Base-by-base conservation (phyloP, 2,113 vertebrate species). In the Macrotus californicus region DNA sequence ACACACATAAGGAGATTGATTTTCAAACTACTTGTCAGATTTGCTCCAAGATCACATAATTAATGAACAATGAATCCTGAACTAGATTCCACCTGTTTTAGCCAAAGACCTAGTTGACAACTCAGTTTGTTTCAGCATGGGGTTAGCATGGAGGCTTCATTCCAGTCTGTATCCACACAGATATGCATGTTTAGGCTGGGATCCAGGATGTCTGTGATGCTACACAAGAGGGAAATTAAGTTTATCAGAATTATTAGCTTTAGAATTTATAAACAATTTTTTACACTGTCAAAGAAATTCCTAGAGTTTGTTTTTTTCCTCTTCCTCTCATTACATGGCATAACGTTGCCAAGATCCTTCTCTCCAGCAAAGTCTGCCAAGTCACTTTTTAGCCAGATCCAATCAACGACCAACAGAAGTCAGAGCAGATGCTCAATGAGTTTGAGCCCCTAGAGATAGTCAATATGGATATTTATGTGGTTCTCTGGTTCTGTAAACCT, bases 21-120 rank as follows among this genome's bases (percentile, higher is more conserved):
- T 87, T 88, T 93, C 80, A 83, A 18, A 43, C 16, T 84, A 48
- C 14, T 61, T 81, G 69, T 79, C 39, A 83, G 61, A 59, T 89
- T 95, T 75, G 9, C 18, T 87, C 36, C 39, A 87, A 64, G 15
- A 61, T 82, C 36, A 61, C 14, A 69, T 24, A 41, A 72, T 12
- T 89, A 94, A 89, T 69, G 56, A 82, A 31, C 31, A 95, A 61
- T 61, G 80, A 82, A 64, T 79, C 39, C 81, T 90, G 59, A 96
- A 80, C 39, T 94, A 76, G 39, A 91, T 79, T 72, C 34, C 59
- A 94, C 19, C 10, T 76, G 3, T 87, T 93, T 94, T 73, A 72
- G 36, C 10, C 72, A 66, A 87, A 50, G 52, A 26, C n/a, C 89
- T 88, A 80, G 24, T 80, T 84, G 43, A 87, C 70, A 66, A 22